These are phyloP conservation scores for Tinea semifulvella DNA, from an alignment of 2,888 invertebrate species.

Conservation along the genomic window DNA sequence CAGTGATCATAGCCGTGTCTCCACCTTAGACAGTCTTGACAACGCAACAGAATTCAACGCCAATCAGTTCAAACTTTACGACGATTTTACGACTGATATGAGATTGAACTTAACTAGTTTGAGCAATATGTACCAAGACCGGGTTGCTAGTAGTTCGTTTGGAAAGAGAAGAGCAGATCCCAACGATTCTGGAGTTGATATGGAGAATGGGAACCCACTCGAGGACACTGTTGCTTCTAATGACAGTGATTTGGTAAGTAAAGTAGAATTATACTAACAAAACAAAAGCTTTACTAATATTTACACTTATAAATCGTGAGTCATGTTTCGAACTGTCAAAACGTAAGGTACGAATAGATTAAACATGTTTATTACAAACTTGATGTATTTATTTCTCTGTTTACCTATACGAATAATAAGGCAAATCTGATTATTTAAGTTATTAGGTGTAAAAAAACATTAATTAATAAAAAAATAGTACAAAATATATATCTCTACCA, in stretches of 20 bases:
- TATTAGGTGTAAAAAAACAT: no score
- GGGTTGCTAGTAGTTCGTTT: conserved; percentile 25
- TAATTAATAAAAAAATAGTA: no score
- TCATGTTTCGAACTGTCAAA: no score
- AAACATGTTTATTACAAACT: no score
- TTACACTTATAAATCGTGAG: no score
- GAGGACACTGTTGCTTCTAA: conserved; percentile 39
- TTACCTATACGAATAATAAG: no score
- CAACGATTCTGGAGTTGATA: conserved; percentile 57
- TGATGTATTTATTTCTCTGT: no score
- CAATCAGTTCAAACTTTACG: conserved; percentile 58
- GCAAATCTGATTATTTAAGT: no score
- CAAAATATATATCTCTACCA: no score
- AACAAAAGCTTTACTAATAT: no score
- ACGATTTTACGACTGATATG: conserved; percentile 56
- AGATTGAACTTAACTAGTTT: conserved; percentile 42
- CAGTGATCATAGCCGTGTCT: not conserved
- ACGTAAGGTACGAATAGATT: no score
- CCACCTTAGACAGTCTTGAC: conserved; percentile 29
- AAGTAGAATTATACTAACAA: no score
- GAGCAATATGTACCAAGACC: conserved; percentile 27
- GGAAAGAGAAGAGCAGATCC: conserved; percentile 27
- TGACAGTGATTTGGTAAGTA: conserved; percentile 58
- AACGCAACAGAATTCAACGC: conserved; percentile 60
- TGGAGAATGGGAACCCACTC: conserved; percentile 54